Conservation (phyloP, 2,797 vertebrate species). For the Cephalopachus bancanus region DNA sequence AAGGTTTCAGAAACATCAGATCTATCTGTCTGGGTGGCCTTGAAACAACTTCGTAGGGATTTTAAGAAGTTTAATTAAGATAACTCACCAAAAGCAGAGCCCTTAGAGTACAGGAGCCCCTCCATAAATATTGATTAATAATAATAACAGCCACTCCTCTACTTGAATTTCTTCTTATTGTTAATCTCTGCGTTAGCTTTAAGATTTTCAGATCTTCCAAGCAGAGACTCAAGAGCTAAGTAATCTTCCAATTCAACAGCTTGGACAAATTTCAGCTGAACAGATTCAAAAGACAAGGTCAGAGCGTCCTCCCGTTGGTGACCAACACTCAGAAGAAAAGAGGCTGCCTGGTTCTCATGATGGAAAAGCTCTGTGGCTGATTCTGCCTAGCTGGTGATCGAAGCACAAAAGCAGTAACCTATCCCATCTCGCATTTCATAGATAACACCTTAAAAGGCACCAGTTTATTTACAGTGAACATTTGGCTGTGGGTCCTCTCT, state of each 20-base stretch:
- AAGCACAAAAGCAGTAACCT: conserved; percentile 73
- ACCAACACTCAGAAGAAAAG: conserved; percentile 6
- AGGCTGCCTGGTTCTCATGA: conserved; percentile 47
- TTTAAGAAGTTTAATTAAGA: not conserved
- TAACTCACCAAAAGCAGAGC: not conserved
- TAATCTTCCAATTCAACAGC: conserved; percentile 5
- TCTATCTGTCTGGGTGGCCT: not conserved
- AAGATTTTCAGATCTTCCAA: not conserved
- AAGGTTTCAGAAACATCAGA: not conserved
- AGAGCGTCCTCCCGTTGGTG: conserved; percentile 45
- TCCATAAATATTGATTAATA: not conserved
- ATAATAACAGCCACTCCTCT: not conserved
- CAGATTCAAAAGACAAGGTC: conserved; percentile 46
- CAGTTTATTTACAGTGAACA: conserved; percentile 83
- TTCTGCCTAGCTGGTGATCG: conserved; percentile 20
- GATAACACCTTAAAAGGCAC: conserved; percentile 78
- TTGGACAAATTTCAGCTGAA: conserved; percentile 58
- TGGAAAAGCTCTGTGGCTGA: conserved; percentile 74
- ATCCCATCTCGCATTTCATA: conserved; percentile 77
- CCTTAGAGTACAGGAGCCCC: not conserved
- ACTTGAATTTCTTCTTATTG: not conserved
- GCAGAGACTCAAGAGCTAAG: not conserved
- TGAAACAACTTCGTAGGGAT: not conserved
- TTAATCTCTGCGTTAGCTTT: not conserved
- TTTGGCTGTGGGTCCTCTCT: conserved; percentile 81